Evolutionary conservation across 53 echinoderm and acorn worm genomes (phyloP).

Genomic region (Echinometra lucunter): DNA sequence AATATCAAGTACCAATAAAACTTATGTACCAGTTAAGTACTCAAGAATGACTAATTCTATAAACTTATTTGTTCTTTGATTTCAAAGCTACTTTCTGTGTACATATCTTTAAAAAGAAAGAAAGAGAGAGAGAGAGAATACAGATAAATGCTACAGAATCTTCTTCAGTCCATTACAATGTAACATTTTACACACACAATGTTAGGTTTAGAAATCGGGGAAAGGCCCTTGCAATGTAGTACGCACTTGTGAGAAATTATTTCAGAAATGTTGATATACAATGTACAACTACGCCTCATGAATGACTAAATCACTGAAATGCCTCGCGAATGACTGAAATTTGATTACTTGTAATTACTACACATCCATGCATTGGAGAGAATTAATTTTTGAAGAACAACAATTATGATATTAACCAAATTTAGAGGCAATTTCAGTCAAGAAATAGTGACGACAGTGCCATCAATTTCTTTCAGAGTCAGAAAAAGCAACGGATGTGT

Average conservation of each 20-base stretch:
- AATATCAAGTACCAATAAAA: background rate
- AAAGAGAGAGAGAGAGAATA: background rate
- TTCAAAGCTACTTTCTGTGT: background rate
- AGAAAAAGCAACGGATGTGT: no score
- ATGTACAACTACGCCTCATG: background rate
- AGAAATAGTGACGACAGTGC: no score
- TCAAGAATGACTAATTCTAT: background rate
- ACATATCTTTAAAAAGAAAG: no score
- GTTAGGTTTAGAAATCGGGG: background rate
- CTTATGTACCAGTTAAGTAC: no score
- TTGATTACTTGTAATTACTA: no score
- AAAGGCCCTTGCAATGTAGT: conserved; percentile 38
- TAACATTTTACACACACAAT: conserved; percentile 7
- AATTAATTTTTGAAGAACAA: background rate
- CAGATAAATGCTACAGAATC: background rate
- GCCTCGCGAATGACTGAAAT: background rate
- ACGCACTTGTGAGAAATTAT: conserved; percentile 32
- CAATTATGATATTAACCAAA: background rate
- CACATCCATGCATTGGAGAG: background rate
- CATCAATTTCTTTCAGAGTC: no score
- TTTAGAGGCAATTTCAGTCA: no score
- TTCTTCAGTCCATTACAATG: background rate
- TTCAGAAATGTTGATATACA: conserved; percentile 36
- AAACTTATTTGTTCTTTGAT: background rate
- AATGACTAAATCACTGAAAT: background rate